Evolutionary conservation across 64 coral and sea anemone species (phyloP), one percentile per base, ranked within the genome.

Genomic region (Stichodactyla mertensii): DNA sequence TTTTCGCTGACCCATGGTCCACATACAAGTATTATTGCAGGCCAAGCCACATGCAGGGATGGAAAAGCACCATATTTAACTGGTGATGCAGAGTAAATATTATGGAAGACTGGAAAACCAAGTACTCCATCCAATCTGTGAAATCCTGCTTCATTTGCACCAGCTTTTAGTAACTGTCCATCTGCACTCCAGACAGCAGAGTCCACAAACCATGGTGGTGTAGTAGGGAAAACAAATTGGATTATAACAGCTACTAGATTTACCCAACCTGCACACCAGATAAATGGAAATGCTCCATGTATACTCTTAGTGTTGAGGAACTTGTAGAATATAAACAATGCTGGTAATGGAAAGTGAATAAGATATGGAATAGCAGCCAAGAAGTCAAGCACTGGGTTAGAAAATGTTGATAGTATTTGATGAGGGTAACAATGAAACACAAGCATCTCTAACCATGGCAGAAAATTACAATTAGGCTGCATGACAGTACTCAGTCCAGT

Each of bases 1-100:
- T 94, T 94, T 90, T 99, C 97, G 80, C 91, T 99, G 52, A 99
- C 89, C 97, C 97, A 99, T 52, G 97, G 97, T 85, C 93, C 97
- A 83, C 97, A 94, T 23, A 99, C 97, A 82, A 99, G 55, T 71
- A 99, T 56, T 6, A 99, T 91, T 16, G 97, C 90, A 66, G 97
- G 97, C 93, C 93, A 99, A 51, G 97, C 97, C 5, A 99, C 97
- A 82, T 99, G 97, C 19, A 99, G 86, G 20, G 97, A 99, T 18
- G 97, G 97, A 78, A 99, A 99, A 82, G 97, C 97, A 77, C 97
- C 97, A 95, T 92, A 99, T 36, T 94, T 94, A 67, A 99, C 88
- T 55, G 97, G 97, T 0, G 97, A 99, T 69, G 97, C 83, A 54
- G 97, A 91, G 51, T 99, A 99, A 55, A 99, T 89, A 18, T 90